These are phyloP conservation scores for Carabus problematicus DNA, from an alignment of 2,888 invertebrate genomes.

Conservation along the genomic window DNA sequence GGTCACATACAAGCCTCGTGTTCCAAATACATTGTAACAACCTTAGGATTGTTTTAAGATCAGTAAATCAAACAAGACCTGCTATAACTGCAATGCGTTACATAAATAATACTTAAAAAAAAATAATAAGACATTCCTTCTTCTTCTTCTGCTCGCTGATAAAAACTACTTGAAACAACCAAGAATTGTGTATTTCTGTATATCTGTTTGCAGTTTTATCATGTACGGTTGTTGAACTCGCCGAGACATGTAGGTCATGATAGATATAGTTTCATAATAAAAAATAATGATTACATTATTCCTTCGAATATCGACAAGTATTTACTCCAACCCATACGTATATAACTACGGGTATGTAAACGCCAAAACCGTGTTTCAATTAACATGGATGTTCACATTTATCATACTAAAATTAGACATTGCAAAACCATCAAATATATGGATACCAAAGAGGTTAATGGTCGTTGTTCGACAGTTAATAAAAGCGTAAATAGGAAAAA, in stretches of 20 bases:
- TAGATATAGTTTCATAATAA: conserved; percentile 42
- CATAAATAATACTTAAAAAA: conserved; percentile 30
- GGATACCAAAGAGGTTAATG: no score
- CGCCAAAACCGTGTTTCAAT: neutral
- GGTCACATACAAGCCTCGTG: no score
- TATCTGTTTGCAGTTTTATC: conserved; percentile 51
- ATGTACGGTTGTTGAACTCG: conserved; percentile 51
- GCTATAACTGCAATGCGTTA: neutral
- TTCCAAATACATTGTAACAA: no score
- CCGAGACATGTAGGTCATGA: conserved; percentile 49
- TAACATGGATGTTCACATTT: no score
- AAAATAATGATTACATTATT: conserved; percentile 38
- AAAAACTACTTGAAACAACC: conserved; percentile 39
- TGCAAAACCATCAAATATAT: no score
- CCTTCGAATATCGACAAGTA: conserved; percentile 10
- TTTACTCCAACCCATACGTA: neutral
- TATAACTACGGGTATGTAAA: neutral
- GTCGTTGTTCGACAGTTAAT: no score
- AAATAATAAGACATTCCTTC: conserved; percentile 22
- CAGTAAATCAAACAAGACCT: no score
- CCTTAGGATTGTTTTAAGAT: no score
- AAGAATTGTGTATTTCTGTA: conserved; percentile 45
- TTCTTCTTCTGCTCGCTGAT: conserved; percentile 26
- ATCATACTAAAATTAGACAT: no score
- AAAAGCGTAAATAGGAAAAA: no score